These are phyloP conservation scores for Oceanodroma leucorhoa DNA, from an alignment of 2,797 vertebrate species.

Conservation along the genomic window DNA sequence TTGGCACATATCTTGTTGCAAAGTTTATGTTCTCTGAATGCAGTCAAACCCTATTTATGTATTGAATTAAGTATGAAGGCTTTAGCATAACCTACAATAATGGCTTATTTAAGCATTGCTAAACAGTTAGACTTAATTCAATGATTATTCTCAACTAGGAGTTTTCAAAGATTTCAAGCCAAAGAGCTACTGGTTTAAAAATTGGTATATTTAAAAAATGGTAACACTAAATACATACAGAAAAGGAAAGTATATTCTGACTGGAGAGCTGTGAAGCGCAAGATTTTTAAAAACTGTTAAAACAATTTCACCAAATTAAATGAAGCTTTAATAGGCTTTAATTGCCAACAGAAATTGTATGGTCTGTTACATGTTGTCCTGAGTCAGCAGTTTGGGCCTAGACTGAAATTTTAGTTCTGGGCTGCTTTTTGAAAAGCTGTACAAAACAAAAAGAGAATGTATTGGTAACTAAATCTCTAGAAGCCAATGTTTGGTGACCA, in stretches of 20 bases:
- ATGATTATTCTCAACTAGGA: neutral
- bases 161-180: neutral
- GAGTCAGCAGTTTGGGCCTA: neutral
- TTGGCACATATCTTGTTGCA: neutral
- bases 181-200: neutral
- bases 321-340: neutral
- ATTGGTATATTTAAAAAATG: neutral
- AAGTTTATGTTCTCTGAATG: neutral
- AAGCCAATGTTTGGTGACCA: neutral
- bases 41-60: neutral
- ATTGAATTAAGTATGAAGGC: neutral
- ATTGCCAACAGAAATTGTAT: neutral
- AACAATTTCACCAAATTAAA: neutral
- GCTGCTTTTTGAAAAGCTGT: neutral
- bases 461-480: neutral
- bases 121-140: neutral
- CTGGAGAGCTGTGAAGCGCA: neutral
- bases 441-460: neutral
- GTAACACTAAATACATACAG: neutral
- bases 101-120: neutral
- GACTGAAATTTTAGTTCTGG: neutral
- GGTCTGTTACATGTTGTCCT: neutral
- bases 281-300: neutral
- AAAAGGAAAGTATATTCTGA: neutral
- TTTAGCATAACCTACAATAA: neutral